Base-by-base conservation (phyloP, 1,140 invertebrate species). In the Glossosoma conforme region DNA sequence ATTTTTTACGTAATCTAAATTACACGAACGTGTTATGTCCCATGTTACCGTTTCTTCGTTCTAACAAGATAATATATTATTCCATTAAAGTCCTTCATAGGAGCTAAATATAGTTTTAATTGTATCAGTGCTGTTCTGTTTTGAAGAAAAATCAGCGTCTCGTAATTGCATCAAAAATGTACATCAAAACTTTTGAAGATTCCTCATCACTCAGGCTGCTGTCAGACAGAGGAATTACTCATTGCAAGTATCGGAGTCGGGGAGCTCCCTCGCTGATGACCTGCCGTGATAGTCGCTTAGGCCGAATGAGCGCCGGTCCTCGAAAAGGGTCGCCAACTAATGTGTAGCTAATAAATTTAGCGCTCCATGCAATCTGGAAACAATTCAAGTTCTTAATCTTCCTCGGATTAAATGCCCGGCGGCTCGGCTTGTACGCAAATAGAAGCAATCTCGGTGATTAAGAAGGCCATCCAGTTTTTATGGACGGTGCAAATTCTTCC, bases 341-440 rank as follows among this genome's bases (percentile, higher is more conserved):
- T 47, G 44, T 20, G 6, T 35, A 17, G 13, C 30, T 40, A 25
- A 55, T 50, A 46, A 55, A 55, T 55, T 55, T 50, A 24, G 35
- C 30, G 21, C 46, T 22, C 46, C 45, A 55, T 45, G 43, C 38
- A 47, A 52, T 52, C 44, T 57, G 40, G 33, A 41, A 51, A 57
- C 41, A 52, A 51, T 52, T 49, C 44, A 52, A 47, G 44, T 41
- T 38, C 54, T 56, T 51, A 56, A 51, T 56, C 54, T 56, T 43
- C 11, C n/a, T 14, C 17, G 44, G 43, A 54, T 54, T 48, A 49
- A 41, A 28, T 33, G 30, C 19, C n/a, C 32, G 38, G 43, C 49
- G 45, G 45, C 37, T 13, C 32, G 19, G 13, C 19, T 19, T 38
- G 47, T 54, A 54, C 25, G 44, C 22, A 56, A 49, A 49, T 55